Conservation (phyloP, 1,140 invertebrate genomes). For the Drosophila parabipectinata region DNA sequence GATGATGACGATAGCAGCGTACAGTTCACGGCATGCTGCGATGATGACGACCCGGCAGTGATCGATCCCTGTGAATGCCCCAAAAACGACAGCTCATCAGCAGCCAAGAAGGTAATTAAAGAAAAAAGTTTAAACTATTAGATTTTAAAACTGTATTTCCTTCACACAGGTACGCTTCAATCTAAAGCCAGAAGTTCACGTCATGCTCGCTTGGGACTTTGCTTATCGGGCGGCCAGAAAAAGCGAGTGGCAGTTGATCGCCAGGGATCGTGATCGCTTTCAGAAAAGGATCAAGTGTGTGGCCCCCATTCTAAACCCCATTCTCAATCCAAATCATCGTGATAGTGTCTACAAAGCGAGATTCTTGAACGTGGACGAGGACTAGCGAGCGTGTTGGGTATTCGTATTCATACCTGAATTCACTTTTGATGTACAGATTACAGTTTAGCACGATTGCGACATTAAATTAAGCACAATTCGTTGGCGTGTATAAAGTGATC, state of each 20-base stretch:
- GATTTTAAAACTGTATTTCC: not conserved
- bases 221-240: constrained; percentile 87
- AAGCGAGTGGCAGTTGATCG: constrained; percentile 87
- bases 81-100: constrained; percentile 28
- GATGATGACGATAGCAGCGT: constrained; percentile 44
- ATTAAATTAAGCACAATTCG: constrained; percentile 47
- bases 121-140: not conserved
- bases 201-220: constrained; percentile 87
- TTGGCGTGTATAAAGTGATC: constrained; percentile 44
- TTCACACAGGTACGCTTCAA: constrained; percentile 86
- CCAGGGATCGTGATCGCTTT: constrained; percentile 87
- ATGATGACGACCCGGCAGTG: constrained; percentile 34
- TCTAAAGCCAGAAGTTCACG: constrained; percentile 85
- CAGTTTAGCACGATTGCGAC: constrained; percentile 32
- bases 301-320: constrained; percentile 83
- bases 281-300: constrained; percentile 84
- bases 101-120: constrained; percentile 58
- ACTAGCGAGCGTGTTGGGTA: constrained; percentile 26
- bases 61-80: constrained; percentile 30
- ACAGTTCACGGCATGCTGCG: constrained; percentile 23
- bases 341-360: constrained; percentile 85
- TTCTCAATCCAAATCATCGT: constrained; percentile 85
- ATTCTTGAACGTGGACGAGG: constrained; percentile 73
- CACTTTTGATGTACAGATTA: constrained; percentile 53
- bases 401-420: constrained; percentile 29